Percentiles rank a stretch among this genome's conserved stretches.
Conservation (phyloP, 2,888 invertebrate genomes). For the Noctua fimbriata region DNA sequence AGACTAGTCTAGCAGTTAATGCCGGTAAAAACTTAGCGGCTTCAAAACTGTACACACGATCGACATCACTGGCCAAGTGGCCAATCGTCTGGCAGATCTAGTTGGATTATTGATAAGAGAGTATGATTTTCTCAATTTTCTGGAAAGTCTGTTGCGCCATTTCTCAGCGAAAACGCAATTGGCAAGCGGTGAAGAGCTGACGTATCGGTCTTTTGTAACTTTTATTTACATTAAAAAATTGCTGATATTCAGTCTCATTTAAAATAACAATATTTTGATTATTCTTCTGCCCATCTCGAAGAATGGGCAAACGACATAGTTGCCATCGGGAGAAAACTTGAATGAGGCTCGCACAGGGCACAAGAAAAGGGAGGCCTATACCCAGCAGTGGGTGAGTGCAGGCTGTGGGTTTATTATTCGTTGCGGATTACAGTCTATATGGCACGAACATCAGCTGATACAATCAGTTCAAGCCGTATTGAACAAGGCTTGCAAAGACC, state of each 20-base stretch:
- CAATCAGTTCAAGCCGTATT: constrained; percentile 16
- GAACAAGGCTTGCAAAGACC: constrained; percentile 23
- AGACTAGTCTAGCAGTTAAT: constrained; percentile 26
- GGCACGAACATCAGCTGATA: constrained; percentile 2
- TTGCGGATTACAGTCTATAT: not conserved
- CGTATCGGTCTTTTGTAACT: no score
- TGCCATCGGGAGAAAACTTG: not conserved
- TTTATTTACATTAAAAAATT: no score
- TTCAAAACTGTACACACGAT: constrained; percentile 13
- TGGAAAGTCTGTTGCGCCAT: no score
- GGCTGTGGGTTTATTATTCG: not conserved
- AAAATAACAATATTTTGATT: no score
- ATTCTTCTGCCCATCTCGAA: not conserved
- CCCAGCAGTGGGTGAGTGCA: not conserved
- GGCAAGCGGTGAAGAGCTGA: not conserved
- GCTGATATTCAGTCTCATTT: no score
- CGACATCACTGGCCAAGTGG: not conserved
- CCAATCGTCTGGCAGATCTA: not conserved
- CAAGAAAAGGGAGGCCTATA: not conserved
- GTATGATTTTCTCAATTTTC: not conserved
- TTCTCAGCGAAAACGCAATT: not conserved
- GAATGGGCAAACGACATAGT: not conserved
- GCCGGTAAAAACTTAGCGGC: constrained; percentile 2
- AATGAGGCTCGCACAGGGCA: not conserved
- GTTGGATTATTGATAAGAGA: not conserved